Base-by-base conservation (phyloP, 2,113 vertebrate genomes). In the Junco hyemalis region DNA sequence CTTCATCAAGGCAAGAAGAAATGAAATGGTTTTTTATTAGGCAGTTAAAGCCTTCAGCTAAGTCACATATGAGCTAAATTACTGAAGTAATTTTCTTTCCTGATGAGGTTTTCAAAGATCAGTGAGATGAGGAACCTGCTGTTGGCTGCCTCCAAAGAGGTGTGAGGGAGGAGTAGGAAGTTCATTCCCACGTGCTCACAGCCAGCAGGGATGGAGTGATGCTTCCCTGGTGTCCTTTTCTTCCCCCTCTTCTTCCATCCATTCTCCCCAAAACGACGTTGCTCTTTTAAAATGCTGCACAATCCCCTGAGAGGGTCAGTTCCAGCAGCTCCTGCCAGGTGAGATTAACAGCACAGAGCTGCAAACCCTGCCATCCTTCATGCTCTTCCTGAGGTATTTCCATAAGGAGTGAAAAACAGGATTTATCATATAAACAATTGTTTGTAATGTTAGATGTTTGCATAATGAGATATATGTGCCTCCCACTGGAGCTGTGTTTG, bases 121-220 rank as follows among this genome's bases (percentile, higher is more conserved):
- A 81, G 38, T 6, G 33, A 47, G 25, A 61, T 59, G 26, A 57
- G 11, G 21, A 26, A 64, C 26, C 24, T 57, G 24, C 33, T 81
- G 48, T 4, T 85, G 78, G 44, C 35, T 31, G 24, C 47, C 48
- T 78, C 36, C 36, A 82, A 56, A 66, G 60, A 77, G 0, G 0
- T 40, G 40, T 22, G 17, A 54, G 54, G 61, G 23, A 36, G 8
- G 26, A 81, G 12, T 6, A 53, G 3, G 40, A 80, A 70, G 57
- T 31, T 48, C 11, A 23, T 54, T 74, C 20, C 33, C 65, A 40
- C 0, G 0, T 36, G 50, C 38, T 77, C 64, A 23, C 16, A 73
- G 72, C 6, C 29, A 77, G 18, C 6, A 0, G 42, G 29, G 54
- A 47, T 3, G 2, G 40, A 5, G 47, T 1, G 0, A n/a, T 9